Base-by-base conservation (phyloP, 1,140 invertebrate genomes). In the Orius insidiosus region DNA sequence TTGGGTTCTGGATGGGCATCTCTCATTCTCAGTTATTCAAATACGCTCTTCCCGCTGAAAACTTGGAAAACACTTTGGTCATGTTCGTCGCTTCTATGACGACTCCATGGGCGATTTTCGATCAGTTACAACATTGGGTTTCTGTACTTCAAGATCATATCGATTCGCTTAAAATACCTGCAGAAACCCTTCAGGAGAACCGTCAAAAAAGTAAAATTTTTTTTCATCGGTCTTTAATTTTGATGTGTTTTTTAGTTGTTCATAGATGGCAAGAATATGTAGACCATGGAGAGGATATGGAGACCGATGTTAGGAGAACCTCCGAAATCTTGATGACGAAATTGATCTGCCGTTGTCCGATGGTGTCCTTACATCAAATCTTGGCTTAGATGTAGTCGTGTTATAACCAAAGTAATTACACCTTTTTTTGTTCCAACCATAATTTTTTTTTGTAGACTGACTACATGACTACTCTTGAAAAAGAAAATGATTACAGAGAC, bases 351-450 rank as follows among this genome's bases (percentile, higher is more conserved):
- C 86, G 42, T 68, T 96, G 48, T 81, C 85, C 14, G 87, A 94
- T 59, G 79, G 77, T 50, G 83, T 89, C 55, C 72, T 98, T 48
- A 81, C 80, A 45, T 80, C 85, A 48, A 98, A 98, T 70, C 72
- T 95, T 55, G 95, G 95, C 41, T 66, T 98, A 53, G 90, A 97
- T 63, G 81, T 98, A 56, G 84, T 98, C 54, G 92, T 98, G 92
- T 98, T 52, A 82, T 98, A 50, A 97, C 95, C 52, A 98, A 98
- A 74, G 85, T 87, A 55, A 55, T 49, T 52, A 15, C 8, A 36
- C 5, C 35, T n/a, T 10, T 36, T 36, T 24, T 24, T 24, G 24
- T 24, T 24, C n/a, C n/a, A 24, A 24, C 24, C n/a, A n/a, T n/a
- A n/a, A 42, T 49, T 52, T 47, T 53, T 52, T 48, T 44, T 59